Evolutionary conservation across 1,140 invertebrate genomes (phyloP), one percentile per base, ranked within the genome.

Genomic region (Solen grandis): DNA sequence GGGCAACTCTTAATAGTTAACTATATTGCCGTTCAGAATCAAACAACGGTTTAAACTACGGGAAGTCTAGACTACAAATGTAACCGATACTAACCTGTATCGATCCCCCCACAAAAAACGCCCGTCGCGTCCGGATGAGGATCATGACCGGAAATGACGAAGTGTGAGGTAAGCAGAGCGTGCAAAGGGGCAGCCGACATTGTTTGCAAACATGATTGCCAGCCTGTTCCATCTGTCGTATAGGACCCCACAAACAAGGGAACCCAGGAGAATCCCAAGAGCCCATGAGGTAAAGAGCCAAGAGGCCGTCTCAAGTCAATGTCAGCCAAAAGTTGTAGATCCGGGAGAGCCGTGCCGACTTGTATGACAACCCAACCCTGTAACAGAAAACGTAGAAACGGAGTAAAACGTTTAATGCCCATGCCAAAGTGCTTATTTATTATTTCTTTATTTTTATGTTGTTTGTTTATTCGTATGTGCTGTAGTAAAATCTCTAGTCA

Each of bases 361-460:
- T 80, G 77, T 22, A 72, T 3, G 13, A 70, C 77, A 14, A 80
- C 54, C 66, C 66, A 80, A 31, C 65, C 77, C 77, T 80, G 68
- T 5, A 69, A 41, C 4, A 66, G 3, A 66, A 16, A 41, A 41
- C n/a, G 31, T 3, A 62, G n/a, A n/a, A n/a, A n/a, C n/a, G n/a
- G n/a, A n/a, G n/a, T n/a, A n/a, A n/a, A n/a, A n/a, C n/a, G n/a
- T n/a, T n/a, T n/a, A n/a, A n/a, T n/a, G n/a, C n/a, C n/a, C n/a
- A n/a, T n/a, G n/a, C n/a, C n/a, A n/a, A n/a, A n/a, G n/a, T n/a
- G n/a, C n/a, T n/a, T n/a, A n/a, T n/a, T n/a, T n/a, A n/a, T n/a
- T n/a, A n/a, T n/a, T n/a, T n/a, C n/a, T n/a, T n/a, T n/a, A n/a
- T n/a, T n/a, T n/a, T n/a, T n/a, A n/a, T n/a, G n/a, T n/a, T n/a